Evolutionary conservation across 2,113 vertebrate genomes (phyloP), one percentile per base, ranked within the genome.

Genomic region (Hippocampus zosterae): DNA sequence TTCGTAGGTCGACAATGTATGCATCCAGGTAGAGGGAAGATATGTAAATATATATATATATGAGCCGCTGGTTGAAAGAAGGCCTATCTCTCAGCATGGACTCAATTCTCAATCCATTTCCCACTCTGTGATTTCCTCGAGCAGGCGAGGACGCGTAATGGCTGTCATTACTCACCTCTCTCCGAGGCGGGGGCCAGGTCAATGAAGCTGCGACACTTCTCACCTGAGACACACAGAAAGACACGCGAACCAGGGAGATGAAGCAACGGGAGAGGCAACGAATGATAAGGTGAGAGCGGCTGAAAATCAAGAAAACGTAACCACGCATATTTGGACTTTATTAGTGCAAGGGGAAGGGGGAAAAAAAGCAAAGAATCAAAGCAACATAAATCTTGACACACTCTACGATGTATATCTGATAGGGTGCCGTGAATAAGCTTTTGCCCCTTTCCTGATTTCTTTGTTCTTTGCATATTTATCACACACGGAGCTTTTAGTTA

Each of bases 121-220:
- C 18, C 5, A 21, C 40, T 0, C 65, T 25, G n/a, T 16, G 53
- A 48, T 64, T 81, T 70, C 68, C 71, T 56, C 9, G 15, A 65
- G 37, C n/a, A 18, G 41, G 42, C 5, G 70, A 85, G 85, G 61
- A n/a, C 5, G 50, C 68, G 60, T 85, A 89, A 91, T 81, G 87
- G 80, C 48, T 19, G 56, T 79, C 89, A 88, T 91, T 83, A 92
- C 95, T 95, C 92, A 98, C 97, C 95, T 93, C 95, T 95, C 86
- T 98, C 97, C 3, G 97, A 98, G 1, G 96, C 97, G 0, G 97
- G 97, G 76, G 97, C 95, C 85, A 98, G 91, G 92, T 98, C 97
- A 86, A 98, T 98, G 91, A 98, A 98, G 90, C 96, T 98, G 87
- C 96, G 93, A 77, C 97, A 98, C 91, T 92, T 97, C 86, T 98